Evolutionary conservation across 53 echinoderm and acorn worm genomes (phyloP).

Genomic region (Paracentrotus lividus): DNA sequence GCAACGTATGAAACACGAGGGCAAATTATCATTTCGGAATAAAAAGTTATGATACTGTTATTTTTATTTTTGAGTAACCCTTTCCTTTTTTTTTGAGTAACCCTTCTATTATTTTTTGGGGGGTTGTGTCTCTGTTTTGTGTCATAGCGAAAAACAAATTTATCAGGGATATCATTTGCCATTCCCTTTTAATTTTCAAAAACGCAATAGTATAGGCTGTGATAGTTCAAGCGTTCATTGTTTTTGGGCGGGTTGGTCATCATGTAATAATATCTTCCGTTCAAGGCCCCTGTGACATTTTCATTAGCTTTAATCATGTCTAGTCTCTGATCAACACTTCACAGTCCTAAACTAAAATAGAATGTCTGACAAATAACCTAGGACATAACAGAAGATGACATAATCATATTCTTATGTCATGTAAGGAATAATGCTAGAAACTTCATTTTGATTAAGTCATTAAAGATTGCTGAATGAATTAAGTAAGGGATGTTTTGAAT

Average conservation of each 20-base stretch:
- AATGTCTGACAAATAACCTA: not conserved
- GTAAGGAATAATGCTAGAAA: not conserved
- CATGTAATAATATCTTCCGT: not conserved
- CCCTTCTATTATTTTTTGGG: too few species aligned
- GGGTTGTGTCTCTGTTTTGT: too few species aligned
- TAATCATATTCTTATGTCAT: not conserved
- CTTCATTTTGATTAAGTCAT: not conserved
- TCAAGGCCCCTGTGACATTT: conserved; percentile 12
- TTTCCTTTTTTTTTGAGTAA: too few species aligned
- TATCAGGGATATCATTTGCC: too few species aligned
- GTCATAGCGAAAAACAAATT: too few species aligned
- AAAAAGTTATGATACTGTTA: too few species aligned
- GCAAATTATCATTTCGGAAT: too few species aligned
- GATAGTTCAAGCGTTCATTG: not conserved
- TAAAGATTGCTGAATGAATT: not conserved
- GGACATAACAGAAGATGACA: not conserved
- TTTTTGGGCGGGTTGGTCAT: not conserved
- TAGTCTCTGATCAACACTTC: not conserved
- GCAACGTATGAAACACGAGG: too few species aligned
- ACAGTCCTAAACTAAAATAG: not conserved
- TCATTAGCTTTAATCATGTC: not conserved
- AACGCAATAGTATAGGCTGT: not conserved
- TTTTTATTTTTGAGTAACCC: too few species aligned
- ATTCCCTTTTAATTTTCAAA: too few species aligned
- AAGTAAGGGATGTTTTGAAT: not conserved